Evolutionary conservation across 92 coral and sea anemone genomes (phyloP), one percentile per base, ranked within the genome.

Genomic region (Anthopleura xanthogrammica): DNA sequence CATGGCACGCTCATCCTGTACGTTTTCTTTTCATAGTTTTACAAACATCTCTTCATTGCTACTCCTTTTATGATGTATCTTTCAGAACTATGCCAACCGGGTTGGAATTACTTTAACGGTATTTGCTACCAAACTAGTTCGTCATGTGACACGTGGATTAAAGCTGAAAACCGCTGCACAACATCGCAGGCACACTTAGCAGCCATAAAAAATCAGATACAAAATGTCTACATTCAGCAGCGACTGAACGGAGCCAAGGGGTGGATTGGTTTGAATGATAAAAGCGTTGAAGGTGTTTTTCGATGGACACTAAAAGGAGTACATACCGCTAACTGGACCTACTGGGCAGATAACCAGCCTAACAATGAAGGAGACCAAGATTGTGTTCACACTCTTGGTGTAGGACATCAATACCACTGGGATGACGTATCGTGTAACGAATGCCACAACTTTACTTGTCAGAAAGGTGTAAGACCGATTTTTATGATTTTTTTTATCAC

Each of bases 51-150:
- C 9, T 54, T 54, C 58, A 54, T 54, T 54, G 58, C 2, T 10
- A 11, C 2, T 43, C 12, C 58, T 54, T 60, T 58, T 12, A 22
- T 77, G 20, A 3, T 10, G 14, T 16, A 39, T 46, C 1, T 17
- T 41, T 14, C 46, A 92, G 95, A 92, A 79, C 85, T 88, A 9
- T 92, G 96, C 80, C 81, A 84, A 13, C 83, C 90, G 0, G 85
- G 72, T 0, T 92, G 96, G 96, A 82, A 87, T 52, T 92, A 87
- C 83, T 92, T 64, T 86, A 77, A 88, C 39, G 94, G 96, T 1
- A 85, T 89, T 64, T 92, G 96, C 72, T 92, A 87, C 85, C 78
- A 80, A 23, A 82, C 94, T 60, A 88, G 91, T 46, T 74, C 64
- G 41, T 48, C 65, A 41, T 91, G 94, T 60, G 83, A 88, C 56